phyloP scores from a whole-genome alignment of 2,888 invertebrate species.

The Synergus japonicus region DNA sequence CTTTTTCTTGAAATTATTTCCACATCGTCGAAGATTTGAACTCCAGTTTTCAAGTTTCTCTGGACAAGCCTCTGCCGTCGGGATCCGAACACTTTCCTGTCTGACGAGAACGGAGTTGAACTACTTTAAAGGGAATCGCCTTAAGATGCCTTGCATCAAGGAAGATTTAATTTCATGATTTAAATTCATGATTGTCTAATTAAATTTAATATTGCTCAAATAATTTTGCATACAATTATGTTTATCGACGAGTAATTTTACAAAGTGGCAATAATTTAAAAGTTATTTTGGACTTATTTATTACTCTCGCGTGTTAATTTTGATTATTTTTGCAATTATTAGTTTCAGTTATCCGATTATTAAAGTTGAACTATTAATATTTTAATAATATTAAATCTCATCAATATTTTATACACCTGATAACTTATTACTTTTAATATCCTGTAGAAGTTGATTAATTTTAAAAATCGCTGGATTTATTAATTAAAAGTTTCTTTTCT shows the following conservation, averaged over 20 bases:
- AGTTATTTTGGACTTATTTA: neutral
- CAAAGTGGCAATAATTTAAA: neutral
- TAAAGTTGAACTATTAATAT: neutral
- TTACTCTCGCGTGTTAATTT: neutral
- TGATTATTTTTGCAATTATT: neutral
- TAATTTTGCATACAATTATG: neutral
- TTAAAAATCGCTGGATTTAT: too few species aligned
- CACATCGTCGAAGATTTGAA: neutral
- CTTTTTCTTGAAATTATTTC: neutral
- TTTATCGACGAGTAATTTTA: neutral
- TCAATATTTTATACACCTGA: neutral
- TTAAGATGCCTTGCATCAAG: neutral
- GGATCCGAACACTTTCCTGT: slow-evolving; percentile 53
- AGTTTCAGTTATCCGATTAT: neutral
- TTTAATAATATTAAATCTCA: neutral
- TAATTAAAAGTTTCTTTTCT: too few species aligned
- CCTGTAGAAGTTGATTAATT: too few species aligned
- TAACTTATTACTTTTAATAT: neutral
- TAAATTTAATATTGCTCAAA: neutral
- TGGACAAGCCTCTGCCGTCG: slow-evolving; percentile 56
- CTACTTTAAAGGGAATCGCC: slow-evolving; percentile 58
- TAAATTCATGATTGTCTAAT: too few species aligned
- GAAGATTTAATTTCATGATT: neutral
- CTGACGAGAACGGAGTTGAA: slow-evolving; percentile 57
- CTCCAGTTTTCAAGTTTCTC: neutral